phyloP scores from a whole-genome alignment of 2,888 invertebrate genomes.

The Metacarcinus magister region DNA sequence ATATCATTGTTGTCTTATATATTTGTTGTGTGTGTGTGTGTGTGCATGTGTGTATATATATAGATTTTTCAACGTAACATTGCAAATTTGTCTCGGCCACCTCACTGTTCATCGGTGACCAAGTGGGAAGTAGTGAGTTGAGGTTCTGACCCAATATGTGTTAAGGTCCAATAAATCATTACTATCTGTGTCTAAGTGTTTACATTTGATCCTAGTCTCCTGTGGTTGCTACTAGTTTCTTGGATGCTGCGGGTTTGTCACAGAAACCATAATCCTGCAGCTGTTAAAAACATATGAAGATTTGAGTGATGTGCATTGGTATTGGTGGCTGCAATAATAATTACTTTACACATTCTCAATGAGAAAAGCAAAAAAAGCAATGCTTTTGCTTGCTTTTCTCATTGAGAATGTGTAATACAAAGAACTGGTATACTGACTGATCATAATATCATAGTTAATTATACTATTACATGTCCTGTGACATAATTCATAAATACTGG shows the following conservation, averaged over 20 bases:
- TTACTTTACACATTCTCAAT: no score
- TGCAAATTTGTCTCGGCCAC: not conserved
- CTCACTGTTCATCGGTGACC: not conserved
- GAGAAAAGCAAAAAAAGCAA: no score
- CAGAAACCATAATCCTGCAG: not conserved
- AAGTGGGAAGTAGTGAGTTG: conserved; percentile 23
- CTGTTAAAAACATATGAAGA: no score
- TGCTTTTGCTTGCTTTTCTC: no score
- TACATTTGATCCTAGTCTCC: not conserved
- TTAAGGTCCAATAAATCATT: conserved; percentile 23
- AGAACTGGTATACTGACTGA: no score
- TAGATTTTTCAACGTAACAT: not conserved
- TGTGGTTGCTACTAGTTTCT: not conserved
- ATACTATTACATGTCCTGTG: no score
- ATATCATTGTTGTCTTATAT: conserved; percentile 5
- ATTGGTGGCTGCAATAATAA: no score
- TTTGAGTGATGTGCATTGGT: no score
- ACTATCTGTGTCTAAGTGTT: not conserved
- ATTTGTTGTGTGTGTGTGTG: conserved; percentile 11
- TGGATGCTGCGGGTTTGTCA: not conserved
- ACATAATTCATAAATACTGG: no score
- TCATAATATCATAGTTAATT: no score
- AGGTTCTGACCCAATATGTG: conserved; percentile 9
- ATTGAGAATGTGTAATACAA: no score
- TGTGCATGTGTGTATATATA: conserved; percentile 46